Base-by-base conservation (phyloP, 1,140 invertebrate species). In the Calosoma granatense region DNA sequence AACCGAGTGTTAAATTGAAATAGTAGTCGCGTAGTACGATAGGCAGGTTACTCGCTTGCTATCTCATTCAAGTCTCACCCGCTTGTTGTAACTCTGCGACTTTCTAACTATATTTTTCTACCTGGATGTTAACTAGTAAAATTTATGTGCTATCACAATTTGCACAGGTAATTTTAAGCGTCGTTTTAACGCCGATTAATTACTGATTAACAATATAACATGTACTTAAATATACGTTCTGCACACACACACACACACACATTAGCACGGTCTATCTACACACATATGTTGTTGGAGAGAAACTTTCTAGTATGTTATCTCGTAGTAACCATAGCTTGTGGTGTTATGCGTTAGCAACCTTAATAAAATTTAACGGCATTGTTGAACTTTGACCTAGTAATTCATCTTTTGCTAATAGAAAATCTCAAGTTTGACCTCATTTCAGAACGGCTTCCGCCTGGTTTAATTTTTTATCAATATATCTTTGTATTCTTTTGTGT, bases 391-490 rank as follows among this genome's bases (percentile, higher is more conserved):
- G 41, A 47, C 41, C 41, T 47, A 6, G 41, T 47, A 47, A 47
- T 47, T 47, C 41, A 47, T 47, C 41, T 47, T 47, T 47, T 17
- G 41, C 41, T 47, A 47, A 47, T 47, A 47, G 41, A 47, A 47
- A 47, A 47, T 47, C 41, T 4, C 15, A 30, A 4, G 41, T 36
- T 6, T 47, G 41, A 47, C 41, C 41, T 47, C 17, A 17, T 47
- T 47, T 47, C 6, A 47, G 26, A 12, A 17, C 3, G 41, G 9
- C 41, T 47, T 47, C 41, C 41, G 41, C 41, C 17, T 36, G n/a
- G 6, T n/a, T n/a, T n/a, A n/a, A n/a, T n/a, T n/a, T n/a, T n/a
- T n/a, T n/a, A n/a, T n/a, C n/a, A n/a, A n/a, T n/a, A n/a, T n/a
- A n/a, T n/a, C n/a, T n/a, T n/a, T n/a, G n/a, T n/a, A n/a, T n/a